phyloP scores from a whole-genome alignment of 2,888 invertebrate genomes.

The Lasioglossum vierecki region DNA sequence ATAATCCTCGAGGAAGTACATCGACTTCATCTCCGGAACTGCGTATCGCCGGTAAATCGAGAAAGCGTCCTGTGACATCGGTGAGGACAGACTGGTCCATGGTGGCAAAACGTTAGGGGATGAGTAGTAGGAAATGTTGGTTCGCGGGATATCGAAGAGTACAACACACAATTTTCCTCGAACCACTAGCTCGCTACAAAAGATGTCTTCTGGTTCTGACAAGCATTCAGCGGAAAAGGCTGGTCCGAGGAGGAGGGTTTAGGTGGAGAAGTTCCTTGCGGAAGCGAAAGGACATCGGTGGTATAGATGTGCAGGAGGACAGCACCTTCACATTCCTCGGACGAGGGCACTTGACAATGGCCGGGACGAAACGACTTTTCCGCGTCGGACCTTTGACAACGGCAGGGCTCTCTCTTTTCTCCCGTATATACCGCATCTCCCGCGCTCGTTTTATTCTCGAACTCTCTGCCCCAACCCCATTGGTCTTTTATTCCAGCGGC shows the following conservation, averaged over 20 bases:
- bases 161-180: constrained; percentile 82
- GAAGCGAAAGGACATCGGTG: constrained; percentile 66
- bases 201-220: constrained; percentile 81
- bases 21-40: constrained; percentile 16
- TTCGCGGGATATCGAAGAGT: constrained; percentile 79
- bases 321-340: constrained; percentile 72
- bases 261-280: constrained; percentile 50
- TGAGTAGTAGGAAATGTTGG: constrained; percentile 67
- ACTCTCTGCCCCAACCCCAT: constrained; percentile 7
- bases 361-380: constrained; percentile 76
- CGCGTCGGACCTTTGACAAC: constrained; percentile 75
- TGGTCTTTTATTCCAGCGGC: constrained; percentile 55
- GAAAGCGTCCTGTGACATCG: constrained; percentile 26
- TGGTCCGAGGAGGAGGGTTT: constrained; percentile 51
- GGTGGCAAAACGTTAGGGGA: constrained; percentile 12
- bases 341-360: constrained; percentile 72
- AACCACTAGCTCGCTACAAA: constrained; percentile 81
- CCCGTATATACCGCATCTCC: constrained; percentile 47
- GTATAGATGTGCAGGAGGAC: constrained; percentile 64
- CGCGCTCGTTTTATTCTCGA: constrained; percentile 45
- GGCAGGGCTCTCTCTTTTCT: constrained; percentile 36
- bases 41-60: constrained; percentile 37
- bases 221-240: constrained; percentile 80
- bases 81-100: constrained; percentile 20
- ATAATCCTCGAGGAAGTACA: background rate